phyloP scores from a whole-genome alignment of 2,888 invertebrate genomes.

The Hypsopygia costalis region DNA sequence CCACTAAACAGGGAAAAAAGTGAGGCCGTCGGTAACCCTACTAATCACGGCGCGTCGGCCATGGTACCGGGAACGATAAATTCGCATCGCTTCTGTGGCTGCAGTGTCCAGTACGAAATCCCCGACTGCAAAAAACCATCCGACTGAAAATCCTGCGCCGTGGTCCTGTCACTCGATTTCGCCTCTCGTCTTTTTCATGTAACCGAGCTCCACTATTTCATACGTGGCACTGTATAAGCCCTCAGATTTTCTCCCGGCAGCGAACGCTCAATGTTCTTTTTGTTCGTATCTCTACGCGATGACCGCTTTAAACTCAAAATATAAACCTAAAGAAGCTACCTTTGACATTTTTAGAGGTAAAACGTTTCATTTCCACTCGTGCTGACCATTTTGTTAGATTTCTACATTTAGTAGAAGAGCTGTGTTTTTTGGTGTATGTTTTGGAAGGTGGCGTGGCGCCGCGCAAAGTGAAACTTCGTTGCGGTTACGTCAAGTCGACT shows the following conservation, averaged over 20 bases:
- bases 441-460: slow-evolving; percentile 8
- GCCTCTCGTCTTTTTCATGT: slow-evolving; percentile 79
- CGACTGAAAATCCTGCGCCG: slow-evolving; percentile 71
- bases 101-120: slow-evolving; percentile 63
- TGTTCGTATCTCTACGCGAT: slow-evolving; percentile 66
- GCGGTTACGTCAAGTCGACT: slow-evolving; percentile 9
- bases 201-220: slow-evolving; percentile 78
- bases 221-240: slow-evolving; percentile 79
- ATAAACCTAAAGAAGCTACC: slow-evolving; percentile 76
- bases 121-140: slow-evolving; percentile 70
- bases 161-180: slow-evolving; percentile 77
- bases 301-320: slow-evolving; percentile 79
- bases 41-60: slow-evolving; percentile 63
- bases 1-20: slow-evolving; percentile 8
- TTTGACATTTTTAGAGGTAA: slow-evolving; percentile 75
- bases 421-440: slow-evolving; percentile 28
- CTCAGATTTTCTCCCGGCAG: slow-evolving; percentile 77
- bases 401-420: slow-evolving; percentile 42
- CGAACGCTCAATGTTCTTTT: slow-evolving; percentile 62
- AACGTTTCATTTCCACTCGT: slow-evolving; percentile 66
- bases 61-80: slow-evolving; percentile 58
- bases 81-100: slow-evolving; percentile 59
- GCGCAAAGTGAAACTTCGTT: slow-evolving; percentile 9
- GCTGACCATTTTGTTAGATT: slow-evolving; percentile 53
- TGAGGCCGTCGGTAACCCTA: slow-evolving; percentile 29